These are phyloP conservation scores for Agrilus mali DNA, from an alignment of 2,888 invertebrate species.

Conservation along the genomic window DNA sequence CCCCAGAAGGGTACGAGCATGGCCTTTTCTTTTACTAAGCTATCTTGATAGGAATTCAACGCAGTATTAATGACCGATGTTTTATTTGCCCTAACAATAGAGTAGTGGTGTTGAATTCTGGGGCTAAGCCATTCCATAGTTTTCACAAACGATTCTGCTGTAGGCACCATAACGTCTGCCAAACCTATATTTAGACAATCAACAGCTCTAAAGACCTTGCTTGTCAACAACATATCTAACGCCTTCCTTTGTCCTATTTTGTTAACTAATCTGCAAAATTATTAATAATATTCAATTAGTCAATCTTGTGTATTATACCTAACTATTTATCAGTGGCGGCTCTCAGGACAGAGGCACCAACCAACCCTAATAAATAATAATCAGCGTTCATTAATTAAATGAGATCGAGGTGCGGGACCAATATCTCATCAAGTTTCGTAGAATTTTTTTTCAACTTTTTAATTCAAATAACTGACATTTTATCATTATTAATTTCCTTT, in stretches of 20 bases:
- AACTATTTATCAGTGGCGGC: neutral
- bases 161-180: constrained; percentile 18
- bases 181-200: constrained; percentile 22
- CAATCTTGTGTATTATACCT: neutral
- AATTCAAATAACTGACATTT: too few species aligned
- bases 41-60: constrained; percentile 10
- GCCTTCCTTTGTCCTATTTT: constrained; percentile 22
- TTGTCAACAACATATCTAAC: constrained; percentile 22
- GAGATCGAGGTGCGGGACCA: too few species aligned
- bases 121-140: constrained; percentile 20
- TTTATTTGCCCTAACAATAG: constrained; percentile 21
- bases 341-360: neutral
- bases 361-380: too few species aligned
- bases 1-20: constrained; percentile 24
- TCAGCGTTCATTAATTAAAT: too few species aligned
- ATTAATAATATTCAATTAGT: neutral
- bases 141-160: constrained; percentile 14
- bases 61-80: constrained; percentile 11
- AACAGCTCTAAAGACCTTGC: constrained; percentile 21
- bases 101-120: constrained; percentile 17
- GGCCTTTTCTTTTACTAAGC: constrained; percentile 17
- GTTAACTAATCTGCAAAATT: constrained; percentile 20
- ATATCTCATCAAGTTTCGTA: too few species aligned
- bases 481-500: too few species aligned
- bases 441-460: too few species aligned